Conservation (phyloP, 2,888 invertebrate species). For the Napeogenes sylphis region DNA sequence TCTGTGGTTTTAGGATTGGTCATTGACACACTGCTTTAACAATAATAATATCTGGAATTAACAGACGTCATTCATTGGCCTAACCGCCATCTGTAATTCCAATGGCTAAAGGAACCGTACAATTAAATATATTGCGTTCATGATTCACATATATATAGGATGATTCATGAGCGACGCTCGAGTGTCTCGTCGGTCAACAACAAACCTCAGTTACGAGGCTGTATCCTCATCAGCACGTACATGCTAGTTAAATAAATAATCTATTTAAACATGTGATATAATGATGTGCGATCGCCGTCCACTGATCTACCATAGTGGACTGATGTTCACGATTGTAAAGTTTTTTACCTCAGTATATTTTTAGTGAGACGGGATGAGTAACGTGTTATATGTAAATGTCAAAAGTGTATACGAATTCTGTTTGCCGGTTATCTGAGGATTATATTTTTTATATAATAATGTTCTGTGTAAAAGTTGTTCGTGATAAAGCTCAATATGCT, state of each 20-base stretch:
- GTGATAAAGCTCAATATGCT: constrained; percentile 66
- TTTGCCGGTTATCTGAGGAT: constrained; percentile 29
- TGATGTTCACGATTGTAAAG: constrained; percentile 73
- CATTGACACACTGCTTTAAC: constrained; percentile 43
- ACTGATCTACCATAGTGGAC: constrained; percentile 63
- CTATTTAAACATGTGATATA: constrained; percentile 73
- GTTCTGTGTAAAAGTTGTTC: constrained; percentile 66
- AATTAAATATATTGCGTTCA: constrained; percentile 53
- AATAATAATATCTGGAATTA: constrained; percentile 50
- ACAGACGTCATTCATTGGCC: constrained; percentile 48
- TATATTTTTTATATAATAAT: constrained; percentile 40
- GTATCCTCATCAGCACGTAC: constrained; percentile 46
- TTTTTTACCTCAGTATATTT: constrained; percentile 69
- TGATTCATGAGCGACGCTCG: constrained; percentile 64
- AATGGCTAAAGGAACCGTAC: constrained; percentile 30
- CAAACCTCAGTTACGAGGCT: constrained; percentile 59
- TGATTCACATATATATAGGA: constrained; percentile 69
- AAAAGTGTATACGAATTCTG: constrained; percentile 57
- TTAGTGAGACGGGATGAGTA: constrained; percentile 66
- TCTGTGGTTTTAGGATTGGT: constrained; percentile 35
- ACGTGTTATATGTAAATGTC: constrained; percentile 74
- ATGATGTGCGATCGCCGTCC: constrained; percentile 71
- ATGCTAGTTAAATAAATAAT: constrained; percentile 65
- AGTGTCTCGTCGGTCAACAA: constrained; percentile 65
- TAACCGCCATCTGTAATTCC: constrained; percentile 36